Evolutionary conservation across 2,888 invertebrate species (phyloP).

Genomic region (Volucella bombylans): DNA sequence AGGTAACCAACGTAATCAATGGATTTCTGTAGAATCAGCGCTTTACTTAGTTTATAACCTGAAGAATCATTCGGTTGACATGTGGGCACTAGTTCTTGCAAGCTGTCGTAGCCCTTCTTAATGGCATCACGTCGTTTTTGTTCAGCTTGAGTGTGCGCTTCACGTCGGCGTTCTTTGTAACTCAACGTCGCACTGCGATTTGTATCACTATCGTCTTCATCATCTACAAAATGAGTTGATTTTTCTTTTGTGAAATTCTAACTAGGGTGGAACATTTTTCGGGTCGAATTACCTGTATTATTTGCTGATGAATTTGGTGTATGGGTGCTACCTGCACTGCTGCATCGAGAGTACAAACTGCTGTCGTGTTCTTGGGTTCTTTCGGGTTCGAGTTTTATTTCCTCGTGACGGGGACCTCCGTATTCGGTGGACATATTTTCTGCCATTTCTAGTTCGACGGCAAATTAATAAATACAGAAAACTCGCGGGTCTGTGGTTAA

Average conservation of each 20-base stretch:
- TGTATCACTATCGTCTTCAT: slow-evolving; percentile 86
- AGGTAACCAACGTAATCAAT: slow-evolving; percentile 96
- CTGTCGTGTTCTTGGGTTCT: slow-evolving; percentile 84
- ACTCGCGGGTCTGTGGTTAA: too few species aligned
- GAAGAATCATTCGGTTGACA: slow-evolving; percentile 96
- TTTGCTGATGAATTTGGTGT: slow-evolving; percentile 91
- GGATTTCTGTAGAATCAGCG: slow-evolving; percentile 94
- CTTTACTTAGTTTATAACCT: slow-evolving; percentile 97
- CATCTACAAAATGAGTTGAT: slow-evolving; percentile 81
- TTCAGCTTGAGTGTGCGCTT: slow-evolving; percentile 98
- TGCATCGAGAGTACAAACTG: slow-evolving; percentile 87
- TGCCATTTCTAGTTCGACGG: slow-evolving; percentile 35
- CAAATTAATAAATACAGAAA: too few species aligned
- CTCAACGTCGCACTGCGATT: slow-evolving; percentile 85
- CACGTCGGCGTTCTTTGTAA: slow-evolving; percentile 95
- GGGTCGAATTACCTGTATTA: slow-evolving; percentile 86
- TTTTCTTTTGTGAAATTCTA: neutral
- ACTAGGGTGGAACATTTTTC: neutral
- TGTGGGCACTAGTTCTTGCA: slow-evolving; percentile 95
- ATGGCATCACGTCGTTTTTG: slow-evolving; percentile 98
- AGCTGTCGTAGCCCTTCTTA: slow-evolving; percentile 96
- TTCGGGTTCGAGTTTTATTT: slow-evolving; percentile 83
- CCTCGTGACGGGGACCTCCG: slow-evolving; percentile 49
- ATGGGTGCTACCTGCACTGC: slow-evolving; percentile 90
- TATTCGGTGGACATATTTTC: slow-evolving; percentile 67